Evolutionary conservation across 2,888 invertebrate genomes (phyloP).

Genomic region (Gnatocerus cornutus): DNA sequence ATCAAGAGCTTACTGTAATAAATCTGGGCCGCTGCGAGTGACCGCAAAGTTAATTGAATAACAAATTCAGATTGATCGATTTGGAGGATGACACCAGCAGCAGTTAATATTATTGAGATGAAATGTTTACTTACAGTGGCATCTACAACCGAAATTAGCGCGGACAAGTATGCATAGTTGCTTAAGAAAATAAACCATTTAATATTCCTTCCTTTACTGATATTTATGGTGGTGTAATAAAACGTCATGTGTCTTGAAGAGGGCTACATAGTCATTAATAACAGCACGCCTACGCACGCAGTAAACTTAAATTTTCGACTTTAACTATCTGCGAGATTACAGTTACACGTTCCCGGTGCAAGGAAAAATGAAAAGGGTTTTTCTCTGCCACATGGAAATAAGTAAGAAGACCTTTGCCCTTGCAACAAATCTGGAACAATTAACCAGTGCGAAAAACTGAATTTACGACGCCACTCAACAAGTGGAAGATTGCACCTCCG

Average conservation of each 20-base stretch:
- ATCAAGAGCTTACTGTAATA: conserved; percentile 9
- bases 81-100: conserved; percentile 6
- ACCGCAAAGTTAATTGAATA: conserved; percentile 27
- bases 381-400: no score
- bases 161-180: conserved; percentile 30
- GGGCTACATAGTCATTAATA: conserved; percentile 40
- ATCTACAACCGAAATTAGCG: conserved; percentile 11
- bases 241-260: conserved; percentile 40
- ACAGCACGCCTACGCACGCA: conserved; percentile 33
- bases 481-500: conserved; percentile 27
- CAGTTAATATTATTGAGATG: neutral
- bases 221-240: conserved; percentile 38
- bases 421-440: neutral
- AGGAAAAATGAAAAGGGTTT: neutral
- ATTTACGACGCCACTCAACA: conserved; percentile 17
- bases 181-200: conserved; percentile 39
- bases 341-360: neutral
- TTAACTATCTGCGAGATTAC: conserved; percentile 17
- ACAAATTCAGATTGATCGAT: conserved; percentile 26
- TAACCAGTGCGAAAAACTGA: conserved; percentile 7
- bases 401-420: no score
- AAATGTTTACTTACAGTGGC: conserved; percentile 26
- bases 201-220: conserved; percentile 33
- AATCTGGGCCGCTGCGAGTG: conserved; percentile 12
- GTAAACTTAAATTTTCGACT: conserved; percentile 37